Percentiles rank a stretch among this genome's conserved stretches.
Evolutionary conservation across 2,888 invertebrate species (phyloP).

Genomic region (Archips xylosteana): DNA sequence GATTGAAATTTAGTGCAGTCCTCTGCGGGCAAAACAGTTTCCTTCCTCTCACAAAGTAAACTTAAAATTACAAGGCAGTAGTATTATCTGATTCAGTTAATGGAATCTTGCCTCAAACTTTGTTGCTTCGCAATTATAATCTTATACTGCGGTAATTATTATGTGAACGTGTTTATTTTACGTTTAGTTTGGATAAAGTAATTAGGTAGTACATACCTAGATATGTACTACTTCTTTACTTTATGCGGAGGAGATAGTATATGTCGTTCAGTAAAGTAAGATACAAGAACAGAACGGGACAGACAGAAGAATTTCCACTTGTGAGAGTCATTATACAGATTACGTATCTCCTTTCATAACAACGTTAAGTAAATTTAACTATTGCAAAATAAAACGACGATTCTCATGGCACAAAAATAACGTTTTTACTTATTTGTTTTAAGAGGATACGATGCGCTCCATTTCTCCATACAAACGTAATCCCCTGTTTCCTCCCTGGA

Average conservation of each 20-base stretch:
- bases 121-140: slow-evolving; percentile 34
- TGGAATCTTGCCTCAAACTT: slow-evolving; percentile 37
- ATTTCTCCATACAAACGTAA: no score
- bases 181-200: not conserved
- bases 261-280: no score
- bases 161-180: not conserved
- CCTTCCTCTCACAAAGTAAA: slow-evolving; percentile 39
- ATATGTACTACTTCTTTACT: not conserved
- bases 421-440: no score
- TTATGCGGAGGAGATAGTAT: not conserved
- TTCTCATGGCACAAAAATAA: no score
- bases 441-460: no score
- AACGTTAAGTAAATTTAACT: no score
- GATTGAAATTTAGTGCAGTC: slow-evolving; percentile 60
- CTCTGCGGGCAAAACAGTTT: slow-evolving; percentile 48
- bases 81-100: slow-evolving; percentile 41
- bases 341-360: no score
- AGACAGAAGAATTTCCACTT: not conserved
- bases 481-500: no score
- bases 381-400: no score
- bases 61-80: slow-evolving; percentile 40
- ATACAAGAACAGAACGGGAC: not conserved
- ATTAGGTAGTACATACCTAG: not conserved
- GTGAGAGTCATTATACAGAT: no score
- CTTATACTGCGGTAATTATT: slow-evolving; percentile 12